Base-by-base conservation (phyloP, 2,888 invertebrate species). In the Eilema caniola region DNA sequence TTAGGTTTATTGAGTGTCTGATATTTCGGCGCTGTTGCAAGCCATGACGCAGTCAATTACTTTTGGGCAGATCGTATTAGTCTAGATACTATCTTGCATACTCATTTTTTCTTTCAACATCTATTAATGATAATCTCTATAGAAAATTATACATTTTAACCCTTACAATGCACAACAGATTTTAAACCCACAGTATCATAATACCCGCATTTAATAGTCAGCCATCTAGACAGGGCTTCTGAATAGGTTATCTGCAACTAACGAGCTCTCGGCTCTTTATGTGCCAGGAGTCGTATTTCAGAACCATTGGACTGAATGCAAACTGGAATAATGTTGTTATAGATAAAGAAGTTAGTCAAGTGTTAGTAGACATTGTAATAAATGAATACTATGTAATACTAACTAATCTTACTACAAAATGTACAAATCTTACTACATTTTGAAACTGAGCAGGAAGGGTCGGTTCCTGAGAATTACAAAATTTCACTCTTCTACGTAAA, bases 171-270 rank as follows among this genome's bases (percentile, higher is more conserved):
- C 57, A 66, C 11, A 41, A 66, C 37, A 57, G 66, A 59, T 11
- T 25, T 59, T 66, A 20, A 33, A 24, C 41, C 10, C 25, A 14
- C 66, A 62, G 53, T 62, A 23, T 61, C 37, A 47, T 67, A 60
- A 60, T 33, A 53, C 33, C 23, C 53, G 33, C 33, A 25, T 53
- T 61, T 23, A 53, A 33, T 28, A 12, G 47, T 61, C 28, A 61
- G 56, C 61, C 53, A 67, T 47, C 28, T 62, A 24, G 62, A 33
- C 67, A 37, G 62, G 67, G 14, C 56, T 33, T 56, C 47, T 62
- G 62, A 62, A 68, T 67, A 37, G 53, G 53, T 67, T 67, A 67
- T 68, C 67, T 73, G 69, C 67, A 65, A 69, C 41, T 66, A 67
- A 72, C 61, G 69, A 65, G 66, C 56, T 56, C 41, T n/a, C 69